phyloP scores from a whole-genome alignment of 53 echinoderm and acorn worm genomes.

The Stichopus horrens region DNA sequence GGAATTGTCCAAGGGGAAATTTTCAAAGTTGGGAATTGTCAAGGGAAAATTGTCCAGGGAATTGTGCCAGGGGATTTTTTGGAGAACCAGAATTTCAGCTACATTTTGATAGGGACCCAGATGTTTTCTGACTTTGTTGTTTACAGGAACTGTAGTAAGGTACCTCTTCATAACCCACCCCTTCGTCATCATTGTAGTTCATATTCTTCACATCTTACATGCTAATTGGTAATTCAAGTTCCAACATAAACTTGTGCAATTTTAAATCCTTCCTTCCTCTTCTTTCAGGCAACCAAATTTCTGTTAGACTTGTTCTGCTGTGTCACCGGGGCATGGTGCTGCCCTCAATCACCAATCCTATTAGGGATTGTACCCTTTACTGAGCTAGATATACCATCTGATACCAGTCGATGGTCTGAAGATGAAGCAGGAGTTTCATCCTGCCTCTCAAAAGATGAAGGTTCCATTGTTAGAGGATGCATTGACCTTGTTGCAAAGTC shows the following conservation, averaged over 20 bases:
- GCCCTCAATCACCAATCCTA: constrained; percentile 39
- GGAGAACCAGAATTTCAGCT: too few species aligned
- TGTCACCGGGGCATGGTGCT: constrained; percentile 62
- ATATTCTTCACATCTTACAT: too few species aligned
- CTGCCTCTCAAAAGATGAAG: constrained; percentile 36
- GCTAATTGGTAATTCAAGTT: too few species aligned
- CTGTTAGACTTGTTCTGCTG: constrained; percentile 59
- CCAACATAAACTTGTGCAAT: not conserved
- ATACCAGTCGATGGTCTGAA: not conserved
- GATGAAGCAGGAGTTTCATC: not conserved
- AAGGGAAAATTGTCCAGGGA: too few species aligned
- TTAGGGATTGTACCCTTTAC: constrained; percentile 34
- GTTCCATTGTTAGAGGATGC: constrained; percentile 32
- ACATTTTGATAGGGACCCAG: not conserved
- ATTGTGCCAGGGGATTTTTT: too few species aligned
- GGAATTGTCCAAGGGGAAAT: too few species aligned
- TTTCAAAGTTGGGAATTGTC: too few species aligned
- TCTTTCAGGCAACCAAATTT: constrained; percentile 59
- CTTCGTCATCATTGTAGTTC: too few species aligned
- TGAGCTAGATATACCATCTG: not conserved
- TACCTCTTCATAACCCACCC: too few species aligned
- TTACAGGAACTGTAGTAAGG: too few species aligned
- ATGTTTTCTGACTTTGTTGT: not conserved
- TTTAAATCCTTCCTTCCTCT: not conserved
- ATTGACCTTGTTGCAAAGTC: constrained; percentile 49